Evolutionary conservation across 2,888 invertebrate species (phyloP), one percentile per base, ranked within the genome.

Genomic region (Campoplex capitator): DNA sequence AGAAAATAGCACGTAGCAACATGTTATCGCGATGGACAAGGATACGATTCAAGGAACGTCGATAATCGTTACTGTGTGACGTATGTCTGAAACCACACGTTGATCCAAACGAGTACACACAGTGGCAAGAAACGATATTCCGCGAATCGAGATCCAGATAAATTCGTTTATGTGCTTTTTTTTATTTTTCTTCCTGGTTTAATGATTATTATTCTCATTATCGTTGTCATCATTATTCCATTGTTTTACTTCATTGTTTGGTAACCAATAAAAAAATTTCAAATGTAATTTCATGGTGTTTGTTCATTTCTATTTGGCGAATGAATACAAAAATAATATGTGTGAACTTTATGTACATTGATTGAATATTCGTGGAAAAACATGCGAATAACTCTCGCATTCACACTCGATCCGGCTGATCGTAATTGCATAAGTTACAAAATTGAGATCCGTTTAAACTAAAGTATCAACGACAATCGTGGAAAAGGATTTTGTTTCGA

Each of bases 401-500:
- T 7, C 1, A n/a, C 3, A 42, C 4, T 4, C n/a, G 54, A n/a
- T 54, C 54, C n/a, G n/a, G 7, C n/a, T 56, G 1, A 23, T 23
- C 56, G 56, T 23, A 3, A 9, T 23, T 28, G 62, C 32, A 28
- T 7, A 42, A 32, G 9, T 48, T 32, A n/a, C 6, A 6, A 77
- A 48, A 23, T 2, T 74, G n/a, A 23, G 13, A 23, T 13, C 2
- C 23, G 13, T 3, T 67, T 13, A 4, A 28, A 70, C 94, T 94
- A 95, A 56, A 95, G 95, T 89, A 97, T 95, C 89, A 96, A 96
- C 88, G 97, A 97, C 62, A 97, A 94, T 18, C 96, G 95, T 4
- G 99, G 99, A 94, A 99, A 99, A 1, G 99, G 98, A 95, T 98
- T 98, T 93, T 98, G 98, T 94, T 99, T 99, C 92, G 99, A 99